Base-by-base conservation (phyloP, 1,140 invertebrate genomes). In the Centruroides vittatus region DNA sequence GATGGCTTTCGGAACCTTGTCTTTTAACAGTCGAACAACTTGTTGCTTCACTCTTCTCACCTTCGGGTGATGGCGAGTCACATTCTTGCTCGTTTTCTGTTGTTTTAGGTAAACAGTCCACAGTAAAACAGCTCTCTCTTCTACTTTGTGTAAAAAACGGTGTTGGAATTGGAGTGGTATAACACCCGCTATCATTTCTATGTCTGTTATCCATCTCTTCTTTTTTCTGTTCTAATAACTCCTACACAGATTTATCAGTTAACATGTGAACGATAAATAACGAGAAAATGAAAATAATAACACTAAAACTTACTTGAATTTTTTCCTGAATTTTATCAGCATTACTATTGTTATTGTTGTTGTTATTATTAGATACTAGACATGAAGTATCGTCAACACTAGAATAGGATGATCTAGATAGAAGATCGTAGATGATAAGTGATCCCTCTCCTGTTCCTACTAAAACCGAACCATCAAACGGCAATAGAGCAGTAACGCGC, bases 391-490 rank as follows among this genome's bases (percentile, higher is more conserved):
- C 41, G 3, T 41, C 41, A 41, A 41, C 8, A 8, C 41, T 41
- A 0, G 41, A 8, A 41, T 41, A 41, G 8, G 41, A 41, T 41
- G 41, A 41, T 41, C 41, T 41, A 8, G 41, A n/a, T 51, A 59
- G 35, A 10, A 61, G 56, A n/a, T 61, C 60, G 23, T 64, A 64
- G 12, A 61, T 54, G 56, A 77, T 73, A 4, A 80, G 67, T 63
- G 75, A 76, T 36, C 78, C 78, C 62, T 79, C 77, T 7, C 74
- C 75, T 13, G 78, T 79, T 10, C 78, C 78, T n/a, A 80, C 70
- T 75, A 76, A 76, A 13, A 80, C 68, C 12, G 68, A 70, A 50
- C 73, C 68, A 13, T 73, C 72, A 60, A 74, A 66, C 49, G 73
- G 73, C 10, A 78, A 64, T 12, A 78, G 69, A 41, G 73, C 72